These are phyloP conservation scores for Botia kubotai DNA, from an alignment of 2,797 vertebrate genomes.

Conservation along the genomic window DNA sequence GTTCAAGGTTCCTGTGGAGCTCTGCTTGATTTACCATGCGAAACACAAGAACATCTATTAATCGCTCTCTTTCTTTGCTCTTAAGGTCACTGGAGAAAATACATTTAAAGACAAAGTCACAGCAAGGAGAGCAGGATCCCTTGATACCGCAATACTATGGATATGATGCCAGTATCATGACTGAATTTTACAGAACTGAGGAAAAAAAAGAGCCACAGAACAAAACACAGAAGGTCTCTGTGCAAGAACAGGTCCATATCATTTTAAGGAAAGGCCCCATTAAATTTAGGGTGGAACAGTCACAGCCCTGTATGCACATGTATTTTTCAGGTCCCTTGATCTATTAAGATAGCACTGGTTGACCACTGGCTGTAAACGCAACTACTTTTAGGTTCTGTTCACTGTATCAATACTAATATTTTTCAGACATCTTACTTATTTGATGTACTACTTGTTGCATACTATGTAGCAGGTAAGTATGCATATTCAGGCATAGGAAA, in stretches of 20 bases:
- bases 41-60: constrained; percentile 7
- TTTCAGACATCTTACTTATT: too few relatives aligned
- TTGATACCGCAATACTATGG: not conserved
- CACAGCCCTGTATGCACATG: not conserved
- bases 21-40: not conserved
- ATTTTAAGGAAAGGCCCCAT: not conserved
- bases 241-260: not conserved
- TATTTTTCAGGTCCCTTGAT: too few relatives aligned
- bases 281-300: not conserved
- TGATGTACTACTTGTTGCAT: too few relatives aligned
- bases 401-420: too few relatives aligned
- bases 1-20: not conserved
- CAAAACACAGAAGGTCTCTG: constrained; percentile 9
- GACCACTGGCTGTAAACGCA: too few relatives aligned
- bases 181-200: constrained; percentile 2
- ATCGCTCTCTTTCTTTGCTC: not conserved
- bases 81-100: constrained; percentile 9
- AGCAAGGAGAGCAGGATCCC: constrained; percentile 30
- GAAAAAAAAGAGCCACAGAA: not conserved
- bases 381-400: too few relatives aligned
- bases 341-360: too few relatives aligned
- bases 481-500: too few relatives aligned
- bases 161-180: constrained; percentile 10
- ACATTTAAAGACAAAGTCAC: constrained; percentile 27
- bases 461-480: too few relatives aligned